A percentile compares a stretch with the other conserved stretches of the same genome.
phyloP scores from a whole-genome alignment of 2,797 vertebrate genomes.

The Neosilurus hyrtlii region DNA sequence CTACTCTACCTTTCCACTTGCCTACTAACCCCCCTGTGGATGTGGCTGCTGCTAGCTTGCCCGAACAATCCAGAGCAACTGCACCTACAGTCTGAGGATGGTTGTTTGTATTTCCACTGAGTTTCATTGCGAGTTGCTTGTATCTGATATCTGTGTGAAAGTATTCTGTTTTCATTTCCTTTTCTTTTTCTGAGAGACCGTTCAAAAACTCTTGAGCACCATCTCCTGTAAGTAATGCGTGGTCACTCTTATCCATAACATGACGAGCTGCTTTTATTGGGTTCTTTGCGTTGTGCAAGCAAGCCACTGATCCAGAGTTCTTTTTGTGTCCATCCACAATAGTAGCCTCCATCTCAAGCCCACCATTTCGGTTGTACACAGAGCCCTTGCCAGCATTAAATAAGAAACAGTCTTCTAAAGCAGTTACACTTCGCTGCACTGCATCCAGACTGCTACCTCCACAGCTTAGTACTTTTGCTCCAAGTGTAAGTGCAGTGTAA shows the following conservation, averaged over 20 bases:
- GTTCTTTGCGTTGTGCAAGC: constrained; percentile 69
- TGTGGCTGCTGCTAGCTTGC: constrained; percentile 71
- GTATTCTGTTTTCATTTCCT: constrained; percentile 66
- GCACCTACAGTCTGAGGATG: constrained; percentile 81
- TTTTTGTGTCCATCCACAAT: constrained; percentile 69
- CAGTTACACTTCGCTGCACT: constrained; percentile 75
- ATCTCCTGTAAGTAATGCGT: constrained; percentile 68
- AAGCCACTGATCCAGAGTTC: constrained; percentile 75
- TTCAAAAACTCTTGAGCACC: constrained; percentile 73
- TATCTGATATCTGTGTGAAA: constrained; percentile 74
- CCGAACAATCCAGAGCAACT: constrained; percentile 69
- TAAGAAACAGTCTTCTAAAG: constrained; percentile 78
- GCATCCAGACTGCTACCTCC: constrained; percentile 74
- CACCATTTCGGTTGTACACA: constrained; percentile 75
- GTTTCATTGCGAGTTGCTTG: constrained; percentile 63
- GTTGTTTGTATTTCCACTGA: constrained; percentile 61
- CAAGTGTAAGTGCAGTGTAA: constrained; percentile 69
- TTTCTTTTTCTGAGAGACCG: constrained; percentile 58
- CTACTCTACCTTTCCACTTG: constrained; percentile 75
- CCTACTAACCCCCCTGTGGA: constrained; percentile 77
- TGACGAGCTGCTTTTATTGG: constrained; percentile 68
- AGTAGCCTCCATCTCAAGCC: constrained; percentile 77
- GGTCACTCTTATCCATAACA: constrained; percentile 69
- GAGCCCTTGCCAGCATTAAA: constrained; percentile 80
- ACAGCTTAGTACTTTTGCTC: constrained; percentile 65